Evolutionary conservation across 2,888 invertebrate species (phyloP), one percentile per base, ranked within the genome.

Genomic region (Lissocephala sabroskyi): DNA sequence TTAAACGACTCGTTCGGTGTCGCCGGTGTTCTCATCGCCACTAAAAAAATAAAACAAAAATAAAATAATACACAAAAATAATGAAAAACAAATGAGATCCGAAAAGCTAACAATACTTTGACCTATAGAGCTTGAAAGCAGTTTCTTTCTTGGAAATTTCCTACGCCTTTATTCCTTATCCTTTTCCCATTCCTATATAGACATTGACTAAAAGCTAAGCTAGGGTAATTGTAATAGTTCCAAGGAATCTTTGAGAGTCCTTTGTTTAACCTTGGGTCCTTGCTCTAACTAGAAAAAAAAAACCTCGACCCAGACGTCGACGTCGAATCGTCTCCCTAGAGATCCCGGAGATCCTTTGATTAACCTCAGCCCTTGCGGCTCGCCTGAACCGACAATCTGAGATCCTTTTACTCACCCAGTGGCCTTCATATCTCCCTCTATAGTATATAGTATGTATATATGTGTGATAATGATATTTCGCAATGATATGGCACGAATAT

Each of bases 1-100:
- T 79, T 82, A 84, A 66, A 83, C 84, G 67, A 84, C 83, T 74
- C 83, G 84, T 67, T 84, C 84, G 58, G 84, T 81, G 61, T 82
- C 84, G 46, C 82, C 82, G 46, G 60, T 65, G 41, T 74, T 67
- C 43, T 81, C 79, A 49, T 80, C 74, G 52, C 64, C 62, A 53
- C 80, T 81, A 59, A 55, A n/a, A 58, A 64, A 36, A 46, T 46
- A 40, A 29, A 36, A 40, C 36, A 19, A 10, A 52, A 53, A 32
- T 16, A 18, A 18, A 40, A 29, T 11, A 43, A 30, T 41, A 35
- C 46, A 41, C 14, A 45, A 30, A 44, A 53, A 49, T 30, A 62
- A 49, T 43, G 35, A 28, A 10, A 41, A 49, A 10, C 13, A 17
- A 1, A 13, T 4, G n/a, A n/a, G 4, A 30, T 23, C 7, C 7